Percentiles rank a stretch among this genome's conserved stretches.
These are phyloP conservation scores for Halcyon senegalensis DNA, from an alignment of 2,113 vertebrate genomes.

Conservation along the genomic window DNA sequence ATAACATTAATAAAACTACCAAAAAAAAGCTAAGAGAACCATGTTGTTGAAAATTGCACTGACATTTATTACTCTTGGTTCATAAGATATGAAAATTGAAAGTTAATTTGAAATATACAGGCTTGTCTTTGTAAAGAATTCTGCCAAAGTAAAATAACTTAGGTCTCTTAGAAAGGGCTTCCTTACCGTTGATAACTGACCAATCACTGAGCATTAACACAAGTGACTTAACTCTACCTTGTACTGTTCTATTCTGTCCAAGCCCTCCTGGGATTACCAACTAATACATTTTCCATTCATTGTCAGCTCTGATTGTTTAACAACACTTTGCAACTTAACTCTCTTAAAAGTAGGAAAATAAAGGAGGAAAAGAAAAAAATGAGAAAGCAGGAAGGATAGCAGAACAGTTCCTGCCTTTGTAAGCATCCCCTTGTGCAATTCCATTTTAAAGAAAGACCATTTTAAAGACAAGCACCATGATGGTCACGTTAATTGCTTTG, in stretches of 20 bases:
- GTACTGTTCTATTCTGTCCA: background rate
- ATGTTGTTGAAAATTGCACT: background rate
- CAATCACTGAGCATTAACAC: background rate
- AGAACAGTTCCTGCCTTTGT: background rate
- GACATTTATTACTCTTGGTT: background rate
- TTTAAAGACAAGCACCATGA: background rate
- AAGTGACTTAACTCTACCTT: background rate
- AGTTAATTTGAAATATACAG: background rate
- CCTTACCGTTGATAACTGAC: background rate
- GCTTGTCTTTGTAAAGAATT: background rate
- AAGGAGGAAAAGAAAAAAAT: rapidly evolving
- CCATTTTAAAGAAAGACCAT: background rate
- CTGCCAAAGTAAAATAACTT: background rate
- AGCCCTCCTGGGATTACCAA: background rate
- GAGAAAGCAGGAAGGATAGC: background rate
- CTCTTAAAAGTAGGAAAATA: background rate
- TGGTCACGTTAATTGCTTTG: background rate
- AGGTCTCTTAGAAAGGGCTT: background rate
- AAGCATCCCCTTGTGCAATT: background rate
- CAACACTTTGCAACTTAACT: background rate
- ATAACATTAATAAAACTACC: background rate
- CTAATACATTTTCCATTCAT: background rate
- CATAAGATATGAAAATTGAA: background rate
- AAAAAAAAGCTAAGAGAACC: background rate
- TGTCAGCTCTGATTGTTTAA: background rate